Evolutionary conservation across 2,113 vertebrate genomes (phyloP), one percentile per base, ranked within the genome.

Genomic region (Nothobranchius furzeri): DNA sequence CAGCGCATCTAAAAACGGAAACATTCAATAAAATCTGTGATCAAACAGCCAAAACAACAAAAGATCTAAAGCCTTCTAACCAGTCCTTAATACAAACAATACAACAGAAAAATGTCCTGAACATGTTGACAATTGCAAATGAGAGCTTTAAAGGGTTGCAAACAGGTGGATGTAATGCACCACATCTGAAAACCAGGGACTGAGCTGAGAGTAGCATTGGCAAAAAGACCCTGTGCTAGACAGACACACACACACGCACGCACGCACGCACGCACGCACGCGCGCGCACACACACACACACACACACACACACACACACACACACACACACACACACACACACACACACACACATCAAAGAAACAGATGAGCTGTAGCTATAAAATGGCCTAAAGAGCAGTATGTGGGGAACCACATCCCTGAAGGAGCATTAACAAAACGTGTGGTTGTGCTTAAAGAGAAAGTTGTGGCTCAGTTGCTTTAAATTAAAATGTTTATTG

Each of bases 1-100:
- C 88, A 6, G 85, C 89, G 87, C 96, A 98, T 84, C 96, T 98
- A 85, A 17, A 81, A 49, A 90, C 70, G 85, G 53, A 85, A 15
- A 64, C 56, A 12, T 30, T 25, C 12, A 53, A 40, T 40, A 5
- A 72, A 63, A 58, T 74, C 10, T 78, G 54, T 49, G n/a, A 71
- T 68, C 15, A 30, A 46, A 51, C 8, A 61, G 8, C 13, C 14
- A 60, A 66, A 71, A 56, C 10, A n/a, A 50, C 52, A 60, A 25
- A 73, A 11, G 35, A 50, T 37, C 75, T 45, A 66, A 67, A 70
- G 48, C 45, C 53, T 3, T 3, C 30, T 30, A 40, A 59, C 62
- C 25, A 17, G 2, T 6, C 48, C 14, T 65, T n/a, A 65, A 58
- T 47, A 30, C 40, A 66, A 24, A 73, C 37, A 72, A 69, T 17